Percentiles rank a stretch among this genome's conserved stretches.
These are phyloP conservation scores for Clostera curtula DNA, from an alignment of 2,888 invertebrate species.

Conservation along the genomic window DNA sequence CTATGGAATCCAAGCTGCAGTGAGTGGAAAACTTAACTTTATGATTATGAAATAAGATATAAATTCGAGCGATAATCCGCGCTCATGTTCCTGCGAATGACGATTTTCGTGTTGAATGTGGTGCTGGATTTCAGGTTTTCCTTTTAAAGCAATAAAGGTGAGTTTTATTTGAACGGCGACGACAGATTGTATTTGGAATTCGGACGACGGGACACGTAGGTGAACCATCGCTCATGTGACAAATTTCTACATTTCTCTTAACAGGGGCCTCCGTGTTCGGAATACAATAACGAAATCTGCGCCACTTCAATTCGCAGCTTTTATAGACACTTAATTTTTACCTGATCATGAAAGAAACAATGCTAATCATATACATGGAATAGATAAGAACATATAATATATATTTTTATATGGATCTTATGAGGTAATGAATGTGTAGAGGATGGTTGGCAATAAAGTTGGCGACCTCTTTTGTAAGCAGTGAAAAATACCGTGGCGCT, in stretches of 20 bases:
- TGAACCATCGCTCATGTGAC: conserved; percentile 75
- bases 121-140: conserved; percentile 67
- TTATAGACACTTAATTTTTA: too few relatives aligned
- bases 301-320: too few relatives aligned
- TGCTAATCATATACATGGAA: too few relatives aligned
- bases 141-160: conserved; percentile 72
- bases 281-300: conserved; percentile 71
- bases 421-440: too few relatives aligned
- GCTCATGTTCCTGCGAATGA: conserved; percentile 53
- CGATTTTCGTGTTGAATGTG: conserved; percentile 52
- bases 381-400: too few relatives aligned
- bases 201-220: conserved; percentile 70
- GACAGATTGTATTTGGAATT: conserved; percentile 73
- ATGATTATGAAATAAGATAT: conserved; percentile 63
- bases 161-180: conserved; percentile 64
- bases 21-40: conserved; percentile 56
- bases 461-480: too few relatives aligned
- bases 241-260: conserved; percentile 75
- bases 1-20: conserved; percentile 25
- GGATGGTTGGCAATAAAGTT: too few relatives aligned
- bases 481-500: too few relatives aligned
- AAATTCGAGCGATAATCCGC: conserved; percentile 60
- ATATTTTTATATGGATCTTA: too few relatives aligned
- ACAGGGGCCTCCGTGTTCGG: conserved; percentile 69
- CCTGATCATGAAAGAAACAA: too few relatives aligned